A percentile compares a stretch with the other conserved stretches of the same genome.
These are phyloP conservation scores for Aphelocoma californica DNA, from an alignment of 2,797 vertebrate genomes.

Conservation along the genomic window DNA sequence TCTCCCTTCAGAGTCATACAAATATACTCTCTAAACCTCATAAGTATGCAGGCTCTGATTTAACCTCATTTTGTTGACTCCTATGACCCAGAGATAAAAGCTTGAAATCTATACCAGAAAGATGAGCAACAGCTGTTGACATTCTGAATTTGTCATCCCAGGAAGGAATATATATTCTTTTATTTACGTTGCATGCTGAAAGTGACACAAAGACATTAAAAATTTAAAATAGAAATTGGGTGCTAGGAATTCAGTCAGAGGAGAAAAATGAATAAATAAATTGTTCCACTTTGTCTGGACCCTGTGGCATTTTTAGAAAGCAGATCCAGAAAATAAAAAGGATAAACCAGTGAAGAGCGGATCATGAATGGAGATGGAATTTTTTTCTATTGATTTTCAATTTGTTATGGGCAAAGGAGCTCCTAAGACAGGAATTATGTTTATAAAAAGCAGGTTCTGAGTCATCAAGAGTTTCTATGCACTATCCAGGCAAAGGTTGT, in stretches of 20 bases:
- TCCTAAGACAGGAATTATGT: conserved; percentile 75
- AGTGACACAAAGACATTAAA: conserved; percentile 8
- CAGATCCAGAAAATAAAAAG: conserved; percentile 70
- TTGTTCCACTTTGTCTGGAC: conserved; percentile 15
- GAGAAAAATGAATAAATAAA: conserved; percentile 31
- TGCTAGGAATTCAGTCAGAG: not conserved
- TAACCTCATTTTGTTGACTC: conserved; percentile 39
- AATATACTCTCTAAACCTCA: not conserved
- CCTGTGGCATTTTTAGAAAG: conserved; percentile 75
- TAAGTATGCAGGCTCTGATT: not conserved
- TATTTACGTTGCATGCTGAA: not conserved
- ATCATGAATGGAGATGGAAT: conserved; percentile 78
- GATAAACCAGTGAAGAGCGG: conserved; percentile 69
- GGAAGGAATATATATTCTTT: not conserved
- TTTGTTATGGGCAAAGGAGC: conserved; percentile 53
- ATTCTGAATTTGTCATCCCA: not conserved
- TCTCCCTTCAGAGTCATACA: conserved; percentile 1
- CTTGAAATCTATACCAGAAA: conserved; percentile 3
- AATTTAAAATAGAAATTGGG: conserved; percentile 9
- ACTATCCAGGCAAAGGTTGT: not conserved
- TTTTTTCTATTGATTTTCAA: conserved; percentile 87
- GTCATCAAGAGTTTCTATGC: conserved; percentile 12
- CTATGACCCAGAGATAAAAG: conserved; percentile 29
- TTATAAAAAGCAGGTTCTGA: conserved; percentile 75
- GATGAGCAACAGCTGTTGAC: not conserved